A percentile compares a stretch with the other conserved stretches of the same genome.
Evolutionary conservation across 2,888 invertebrate species (phyloP).

Genomic region (Megalurothrips usitatus): DNA sequence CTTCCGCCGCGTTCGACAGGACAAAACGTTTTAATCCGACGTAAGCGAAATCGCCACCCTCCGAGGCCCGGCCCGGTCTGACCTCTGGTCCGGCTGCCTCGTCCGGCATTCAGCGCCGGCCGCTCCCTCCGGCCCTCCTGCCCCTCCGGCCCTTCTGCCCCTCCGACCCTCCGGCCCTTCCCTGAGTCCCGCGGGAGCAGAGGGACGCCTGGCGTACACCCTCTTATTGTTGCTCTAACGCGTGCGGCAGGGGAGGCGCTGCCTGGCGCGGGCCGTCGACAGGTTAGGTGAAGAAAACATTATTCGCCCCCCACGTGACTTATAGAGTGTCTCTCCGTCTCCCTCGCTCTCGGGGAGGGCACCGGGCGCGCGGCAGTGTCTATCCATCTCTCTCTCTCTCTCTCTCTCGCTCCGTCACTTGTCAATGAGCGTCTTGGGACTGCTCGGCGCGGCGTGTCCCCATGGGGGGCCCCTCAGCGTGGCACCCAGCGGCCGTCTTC

Average conservation of each 20-base stretch:
- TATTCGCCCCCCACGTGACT: neutral
- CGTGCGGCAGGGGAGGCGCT: neutral
- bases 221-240: neutral
- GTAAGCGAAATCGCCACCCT: too few relatives aligned
- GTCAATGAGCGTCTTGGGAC: conserved; percentile 17
- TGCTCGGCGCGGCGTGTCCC: neutral
- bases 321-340: neutral
- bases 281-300: conserved; percentile 13
- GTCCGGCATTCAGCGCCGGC: too few relatives aligned
- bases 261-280: neutral
- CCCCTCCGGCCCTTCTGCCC: neutral
- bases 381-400: conserved; percentile 1
- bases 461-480: neutral
- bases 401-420: neutral
- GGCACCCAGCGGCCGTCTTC: too few relatives aligned
- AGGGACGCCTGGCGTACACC: neutral
- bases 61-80: too few relatives aligned
- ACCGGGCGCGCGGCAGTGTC: neutral
- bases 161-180: too few relatives aligned
- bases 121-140: neutral
- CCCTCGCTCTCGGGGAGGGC: too few relatives aligned
- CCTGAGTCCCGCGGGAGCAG: too few relatives aligned
- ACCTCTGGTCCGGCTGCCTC: too few relatives aligned
- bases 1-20: too few relatives aligned
- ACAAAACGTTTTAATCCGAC: too few relatives aligned